phyloP scores from a whole-genome alignment of 2,797 vertebrate genomes.

The Oryzias dopingdopingensis region DNA sequence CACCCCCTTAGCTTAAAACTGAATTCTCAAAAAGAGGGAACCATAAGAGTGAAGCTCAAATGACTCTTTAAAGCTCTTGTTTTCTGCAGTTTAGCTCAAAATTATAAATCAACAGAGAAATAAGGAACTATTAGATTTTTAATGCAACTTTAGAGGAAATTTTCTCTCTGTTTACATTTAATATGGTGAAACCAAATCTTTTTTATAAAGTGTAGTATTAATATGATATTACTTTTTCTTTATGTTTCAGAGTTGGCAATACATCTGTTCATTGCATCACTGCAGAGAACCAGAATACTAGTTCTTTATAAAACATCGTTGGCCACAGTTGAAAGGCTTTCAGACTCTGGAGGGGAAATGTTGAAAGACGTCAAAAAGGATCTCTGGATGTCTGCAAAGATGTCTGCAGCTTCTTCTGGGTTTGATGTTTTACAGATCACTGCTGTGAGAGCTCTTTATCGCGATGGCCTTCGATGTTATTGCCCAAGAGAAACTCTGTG shows the following conservation, averaged over 20 bases:
- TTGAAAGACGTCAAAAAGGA: constrained; percentile 5
- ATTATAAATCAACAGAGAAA: background rate
- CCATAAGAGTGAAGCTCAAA: constrained; percentile 28
- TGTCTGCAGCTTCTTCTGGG: background rate
- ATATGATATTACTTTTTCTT: too few relatives aligned
- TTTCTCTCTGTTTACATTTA: too few relatives aligned
- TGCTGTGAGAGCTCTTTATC: background rate
- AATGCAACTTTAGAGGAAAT: too few relatives aligned
- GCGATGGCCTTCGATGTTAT: background rate
- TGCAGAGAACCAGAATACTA: too few relatives aligned
- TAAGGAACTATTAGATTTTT: background rate
- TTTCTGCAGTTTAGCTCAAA: constrained; percentile 3
- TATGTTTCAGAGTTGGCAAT: too few relatives aligned
- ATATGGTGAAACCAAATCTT: too few relatives aligned
- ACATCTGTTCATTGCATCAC: too few relatives aligned
- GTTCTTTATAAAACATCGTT: too few relatives aligned
- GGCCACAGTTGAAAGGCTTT: too few relatives aligned
- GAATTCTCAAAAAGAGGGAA: constrained; percentile 47
- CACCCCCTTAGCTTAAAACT: constrained; percentile 23
- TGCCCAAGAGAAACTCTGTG: background rate
- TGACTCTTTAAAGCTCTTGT: constrained; percentile 19
- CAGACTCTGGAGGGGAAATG: too few relatives aligned
- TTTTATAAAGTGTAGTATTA: too few relatives aligned
- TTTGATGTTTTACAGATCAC: background rate
- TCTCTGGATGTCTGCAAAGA: background rate